Percentiles rank a stretch among this genome's conserved stretches.
Evolutionary conservation across 2,797 vertebrate genomes (phyloP).

Genomic region (Sebastiscus tertius): DNA sequence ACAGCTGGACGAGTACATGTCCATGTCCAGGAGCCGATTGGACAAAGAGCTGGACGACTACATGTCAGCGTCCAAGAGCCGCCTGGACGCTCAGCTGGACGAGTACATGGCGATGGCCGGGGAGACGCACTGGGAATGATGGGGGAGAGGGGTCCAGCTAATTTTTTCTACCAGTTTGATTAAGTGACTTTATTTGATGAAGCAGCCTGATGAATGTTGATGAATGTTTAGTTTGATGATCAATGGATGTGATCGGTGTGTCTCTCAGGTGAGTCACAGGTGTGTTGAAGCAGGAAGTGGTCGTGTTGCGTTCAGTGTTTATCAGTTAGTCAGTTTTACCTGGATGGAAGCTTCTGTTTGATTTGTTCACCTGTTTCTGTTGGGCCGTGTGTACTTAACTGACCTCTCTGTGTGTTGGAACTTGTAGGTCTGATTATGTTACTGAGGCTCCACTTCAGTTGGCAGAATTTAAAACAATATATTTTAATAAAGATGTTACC

Average conservation of each 20-base stretch:
- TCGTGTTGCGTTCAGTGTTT: not conserved
- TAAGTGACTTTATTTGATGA: not conserved
- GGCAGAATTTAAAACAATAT: not conserved
- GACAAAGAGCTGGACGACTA: conserved; percentile 67
- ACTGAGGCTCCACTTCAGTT: conserved; percentile 24
- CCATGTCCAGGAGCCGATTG: conserved; percentile 72
- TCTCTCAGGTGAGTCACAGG: not conserved
- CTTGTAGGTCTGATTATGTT: not conserved
- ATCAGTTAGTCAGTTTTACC: not conserved
- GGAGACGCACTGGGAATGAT: not conserved
- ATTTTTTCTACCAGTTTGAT: not conserved
- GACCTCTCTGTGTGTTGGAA: conserved; percentile 12
- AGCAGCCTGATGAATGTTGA: not conserved
- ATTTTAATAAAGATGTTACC: not conserved
- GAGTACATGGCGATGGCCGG: conserved; percentile 49
- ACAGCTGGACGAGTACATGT: conserved; percentile 92
- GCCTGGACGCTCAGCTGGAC: conserved; percentile 45
- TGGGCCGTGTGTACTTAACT: conserved; percentile 17
- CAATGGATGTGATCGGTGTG: not conserved
- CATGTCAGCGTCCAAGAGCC: conserved; percentile 50
- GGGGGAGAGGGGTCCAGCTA: not conserved
- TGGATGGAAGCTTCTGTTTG: not conserved
- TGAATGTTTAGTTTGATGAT: not conserved
- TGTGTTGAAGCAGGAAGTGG: not conserved
- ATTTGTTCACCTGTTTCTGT: not conserved